Base-by-base conservation (phyloP, 2,113 vertebrate genomes). In the Megalops atlanticus region DNA sequence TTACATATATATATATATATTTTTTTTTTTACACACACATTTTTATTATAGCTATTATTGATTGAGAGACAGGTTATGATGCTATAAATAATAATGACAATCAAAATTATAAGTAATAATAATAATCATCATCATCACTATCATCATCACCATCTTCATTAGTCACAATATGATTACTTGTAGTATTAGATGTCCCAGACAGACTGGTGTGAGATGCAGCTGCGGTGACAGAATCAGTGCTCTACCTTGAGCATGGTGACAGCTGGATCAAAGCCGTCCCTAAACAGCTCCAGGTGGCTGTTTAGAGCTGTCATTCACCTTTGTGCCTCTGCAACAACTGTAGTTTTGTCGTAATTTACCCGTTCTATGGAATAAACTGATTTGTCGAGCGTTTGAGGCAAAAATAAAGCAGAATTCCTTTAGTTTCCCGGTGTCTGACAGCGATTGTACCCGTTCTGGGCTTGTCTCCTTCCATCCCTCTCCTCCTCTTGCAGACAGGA, bases 401-500 rank as follows among this genome's bases (percentile, higher is more conserved):
- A 84, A 83, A 88, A 84, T 80, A 15, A 77, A 71, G 75, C 85
- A 89, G 84, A 80, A 85, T 87, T 81, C 74, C 31, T 31, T n/a
- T 27, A 18, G 36, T 33, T 24, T 76, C 24, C 16, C 82, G 0
- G 77, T 80, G 83, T 83, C 85, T 91, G 90, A 84, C 89, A 90
- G 91, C 87, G 89, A 81, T 82, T 89, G 82, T 79, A 33, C 86
- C 33, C 87, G 18, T 35, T 88, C 83, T 71, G 85, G 85, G 86
- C 88, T 87, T 14, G 88, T 88, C 83, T 64, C 84, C 27, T 83
- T 72, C 68, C 18, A 79, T 91, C 89, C 81, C 88, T 87, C 86
- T 85, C 71, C 76, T 89, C 76, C 77, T 36, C 91, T 82, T 90
- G 90, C 92, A 87, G 91, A 52, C 40, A 90, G 93, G 91, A 92